A percentile compares a stretch with the other conserved stretches of the same genome.
Conservation (phyloP, 2,797 vertebrate species). For the Nyctibius grandis region DNA sequence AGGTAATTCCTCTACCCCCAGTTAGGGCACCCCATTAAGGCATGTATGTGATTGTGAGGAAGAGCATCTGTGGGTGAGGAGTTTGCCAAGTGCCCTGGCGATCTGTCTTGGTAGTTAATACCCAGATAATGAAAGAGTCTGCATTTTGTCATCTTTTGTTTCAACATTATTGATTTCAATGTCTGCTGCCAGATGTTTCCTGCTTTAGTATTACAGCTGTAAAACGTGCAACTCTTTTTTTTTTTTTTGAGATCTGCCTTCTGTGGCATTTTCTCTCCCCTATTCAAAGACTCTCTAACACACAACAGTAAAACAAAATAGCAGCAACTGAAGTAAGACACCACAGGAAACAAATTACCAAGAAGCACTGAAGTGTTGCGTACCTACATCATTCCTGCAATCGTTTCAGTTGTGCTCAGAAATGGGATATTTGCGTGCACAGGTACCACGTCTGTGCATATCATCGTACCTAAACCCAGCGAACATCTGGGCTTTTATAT, state of each 20-base stretch:
- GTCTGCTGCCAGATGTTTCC: background rate
- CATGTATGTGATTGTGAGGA: accelerated
- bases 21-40: background rate
- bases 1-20: background rate
- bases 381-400: background rate
- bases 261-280: background rate
- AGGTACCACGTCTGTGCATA: background rate
- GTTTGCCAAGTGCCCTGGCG: background rate
- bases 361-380: background rate
- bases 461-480: no score
- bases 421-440: background rate
- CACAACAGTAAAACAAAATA: background rate
- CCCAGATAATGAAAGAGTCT: background rate
- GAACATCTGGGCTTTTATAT: background rate
- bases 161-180: background rate
- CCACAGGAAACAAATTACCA: background rate
- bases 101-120: background rate
- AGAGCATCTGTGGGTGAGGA: background rate
- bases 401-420: background rate
- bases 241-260: background rate
- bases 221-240: background rate
- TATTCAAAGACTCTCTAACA: background rate
- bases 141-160: background rate
- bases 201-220: background rate
- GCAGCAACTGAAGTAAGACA: background rate